A percentile compares a stretch with the other conserved stretches of the same genome.
phyloP scores from a whole-genome alignment of 1,140 invertebrate genomes.

The Drosophila sproati region DNA sequence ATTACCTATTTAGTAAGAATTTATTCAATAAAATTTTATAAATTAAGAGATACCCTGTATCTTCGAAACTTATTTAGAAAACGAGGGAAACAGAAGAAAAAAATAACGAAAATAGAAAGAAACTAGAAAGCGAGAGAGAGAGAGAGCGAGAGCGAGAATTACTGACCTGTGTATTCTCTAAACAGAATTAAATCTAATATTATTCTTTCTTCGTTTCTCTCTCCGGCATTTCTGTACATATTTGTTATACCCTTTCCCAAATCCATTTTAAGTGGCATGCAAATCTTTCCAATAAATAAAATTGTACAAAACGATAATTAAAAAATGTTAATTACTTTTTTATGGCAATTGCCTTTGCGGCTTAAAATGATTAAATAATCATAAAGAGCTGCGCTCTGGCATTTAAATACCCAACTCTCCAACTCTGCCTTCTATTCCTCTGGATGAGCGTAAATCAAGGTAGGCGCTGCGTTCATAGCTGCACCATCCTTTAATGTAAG shows the following conservation, averaged over 20 bases:
- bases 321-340: background rate
- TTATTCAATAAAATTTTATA: background rate
- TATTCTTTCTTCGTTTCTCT: too few species aligned
- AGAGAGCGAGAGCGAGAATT: background rate
- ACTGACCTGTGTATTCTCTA: too few species aligned
- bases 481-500: slow-evolving; percentile 41
- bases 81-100: background rate
- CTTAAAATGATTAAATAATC: slow-evolving; percentile 32
- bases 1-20: background rate
- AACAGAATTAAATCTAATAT: too few species aligned
- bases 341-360: slow-evolving; percentile 6
- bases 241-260: too few species aligned
- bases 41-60: background rate
- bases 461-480: slow-evolving; percentile 1
- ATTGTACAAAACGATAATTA: background rate
- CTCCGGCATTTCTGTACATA: too few species aligned
- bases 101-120: background rate
- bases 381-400: background rate
- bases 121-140: background rate
- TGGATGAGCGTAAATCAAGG: slow-evolving; percentile 18
- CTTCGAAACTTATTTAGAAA: background rate
- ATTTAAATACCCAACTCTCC: slow-evolving; percentile 7
- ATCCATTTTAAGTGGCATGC: background rate
- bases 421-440: slow-evolving; percentile 35
- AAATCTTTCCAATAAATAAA: background rate